Base-by-base conservation (phyloP, 2,797 vertebrate species). In the Chromobotia macracanthus region DNA sequence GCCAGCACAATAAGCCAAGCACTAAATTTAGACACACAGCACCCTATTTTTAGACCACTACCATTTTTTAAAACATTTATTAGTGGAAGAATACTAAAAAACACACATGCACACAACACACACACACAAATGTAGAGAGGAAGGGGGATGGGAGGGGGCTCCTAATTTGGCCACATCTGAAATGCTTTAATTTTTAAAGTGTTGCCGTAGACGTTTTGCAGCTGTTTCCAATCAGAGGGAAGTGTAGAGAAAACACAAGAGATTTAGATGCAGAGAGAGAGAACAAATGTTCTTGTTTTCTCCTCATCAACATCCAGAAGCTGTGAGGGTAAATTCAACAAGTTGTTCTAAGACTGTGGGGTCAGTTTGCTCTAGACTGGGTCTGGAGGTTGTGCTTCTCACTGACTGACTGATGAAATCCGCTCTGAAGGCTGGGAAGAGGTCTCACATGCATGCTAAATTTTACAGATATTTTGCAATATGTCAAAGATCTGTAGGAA, bases 31-130 rank as follows among this genome's bases (percentile, higher is more conserved):
- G 95, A 89, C 78, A 91, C 87, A 89, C 92, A 89, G 90, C 88
- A 91, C 92, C 92, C 95, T 99, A 99, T 98, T 96, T 99, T 97
- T 98, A 97, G 96, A 90, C 90, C 92, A 91, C 93, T 93, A 94
- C 90, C 92, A 94, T 93, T 95, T 96, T 92, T 95, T 93, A 88
- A 95, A 92, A 93, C 92, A 94, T 95, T 96, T 95, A 95, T 96
- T 95, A 95, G 92, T 92, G 90, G 94, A 92, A 90, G 82, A 88
- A 88, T 84, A 91, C 90, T 89, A 83, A 86, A 83, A 80, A 86
- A 79, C 85, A 82, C 66, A 68, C 31, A 72, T 61, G 13, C 76
- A 74, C 65, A 61, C 76, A 58, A 75, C 72, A 75, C 69, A 80
- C 81, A 79, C 72, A 82, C 41, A 82, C 50, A 81, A 82, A 70